These are phyloP conservation scores for Gadus macrocephalus DNA, from an alignment of 2,113 vertebrate genomes.

Conservation along the genomic window DNA sequence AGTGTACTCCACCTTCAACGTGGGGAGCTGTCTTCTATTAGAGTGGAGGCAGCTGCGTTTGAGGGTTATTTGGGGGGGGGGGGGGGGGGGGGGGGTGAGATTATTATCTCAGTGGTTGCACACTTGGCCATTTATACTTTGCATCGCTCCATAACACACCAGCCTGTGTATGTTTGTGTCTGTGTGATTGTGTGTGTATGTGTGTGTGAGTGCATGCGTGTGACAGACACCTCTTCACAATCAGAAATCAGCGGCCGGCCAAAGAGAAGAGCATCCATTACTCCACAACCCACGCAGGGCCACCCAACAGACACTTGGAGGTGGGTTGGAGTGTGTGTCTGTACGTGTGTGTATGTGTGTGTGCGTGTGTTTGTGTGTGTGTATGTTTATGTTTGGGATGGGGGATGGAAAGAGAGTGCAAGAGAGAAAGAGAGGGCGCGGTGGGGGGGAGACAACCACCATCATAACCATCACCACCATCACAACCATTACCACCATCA, in stretches of 20 bases:
- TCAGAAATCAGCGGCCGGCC: constrained; percentile 68
- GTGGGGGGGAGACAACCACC: too few species aligned
- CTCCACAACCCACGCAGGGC: constrained; percentile 69
- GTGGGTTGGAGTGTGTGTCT: neutral
- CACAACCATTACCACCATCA: too few species aligned
- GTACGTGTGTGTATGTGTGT: neutral
- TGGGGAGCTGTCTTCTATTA: too few species aligned
- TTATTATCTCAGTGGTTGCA: constrained; percentile 28
- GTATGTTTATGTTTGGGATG: constrained; percentile 24
- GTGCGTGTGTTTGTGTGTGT: too few species aligned
- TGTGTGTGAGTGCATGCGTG: constrained; percentile 15
- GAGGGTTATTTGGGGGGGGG: neutral
- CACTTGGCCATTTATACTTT: neutral
- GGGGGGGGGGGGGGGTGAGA: constrained; percentile 17
- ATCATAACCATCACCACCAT: too few species aligned
- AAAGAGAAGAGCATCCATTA: constrained; percentile 73
- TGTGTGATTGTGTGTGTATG: constrained; percentile 7
- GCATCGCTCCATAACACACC: neutral
- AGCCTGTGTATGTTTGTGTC: neutral
- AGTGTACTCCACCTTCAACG: too few species aligned
- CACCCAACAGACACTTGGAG: constrained; percentile 33
- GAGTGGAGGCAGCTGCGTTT: neutral
- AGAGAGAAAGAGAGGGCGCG: constrained; percentile 10
- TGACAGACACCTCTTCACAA: constrained; percentile 57
- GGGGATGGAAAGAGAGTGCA: constrained; percentile 19